Base-by-base conservation (phyloP, 1,140 invertebrate genomes). In the Conopomorpha cramerella region DNA sequence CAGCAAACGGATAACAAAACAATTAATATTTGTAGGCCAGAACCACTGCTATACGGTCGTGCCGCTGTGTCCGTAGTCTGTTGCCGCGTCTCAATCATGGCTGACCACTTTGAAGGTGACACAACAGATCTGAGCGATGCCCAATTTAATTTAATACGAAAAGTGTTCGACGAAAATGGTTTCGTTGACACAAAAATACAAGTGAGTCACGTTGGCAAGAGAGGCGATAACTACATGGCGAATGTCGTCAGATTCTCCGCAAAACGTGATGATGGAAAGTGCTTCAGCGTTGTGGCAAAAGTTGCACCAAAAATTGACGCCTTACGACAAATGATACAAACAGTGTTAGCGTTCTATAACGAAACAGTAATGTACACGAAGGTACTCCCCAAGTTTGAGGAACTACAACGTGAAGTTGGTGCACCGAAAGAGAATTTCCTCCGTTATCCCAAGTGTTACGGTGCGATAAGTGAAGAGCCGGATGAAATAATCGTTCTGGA, bases 401-500 rank as follows among this genome's bases (percentile, higher is more conserved):
- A 55, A 8, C 46, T 73, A 10, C 68, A 79, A 39, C 32, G 43
- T 16, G 59, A 49, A 35, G 40, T 45, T 2, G 37, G 56, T n/a
- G 30, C 55, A 0, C 34, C 53, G 0, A n/a, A 39, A 6, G 19
- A 43, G 11, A 43, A 70, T 1, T 41, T 36, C 2, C 65, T 78
- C 14, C 34, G 43, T 32, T 51, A 57, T 36, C 57, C 77, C 2
- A 64, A 59, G 32, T 81, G 70, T 37, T 76, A 68, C 10, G 59
- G 47, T 8, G 59, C 44, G 0, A 44, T 52, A 3, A 40, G 27
- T 8, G 59, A 76, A 28, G 50, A 66, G 16, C 41, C 50, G 4
- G 43, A 78, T 26, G 79, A 82, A 55, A 53, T 76, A 13, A 70
- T 83, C 7, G 49, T 84, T 15, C 50, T 85, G 34, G 74, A 84